These are phyloP conservation scores for Stratiolaelaps scimitus DNA, from an alignment of 1,140 invertebrate species.

Conservation along the genomic window DNA sequence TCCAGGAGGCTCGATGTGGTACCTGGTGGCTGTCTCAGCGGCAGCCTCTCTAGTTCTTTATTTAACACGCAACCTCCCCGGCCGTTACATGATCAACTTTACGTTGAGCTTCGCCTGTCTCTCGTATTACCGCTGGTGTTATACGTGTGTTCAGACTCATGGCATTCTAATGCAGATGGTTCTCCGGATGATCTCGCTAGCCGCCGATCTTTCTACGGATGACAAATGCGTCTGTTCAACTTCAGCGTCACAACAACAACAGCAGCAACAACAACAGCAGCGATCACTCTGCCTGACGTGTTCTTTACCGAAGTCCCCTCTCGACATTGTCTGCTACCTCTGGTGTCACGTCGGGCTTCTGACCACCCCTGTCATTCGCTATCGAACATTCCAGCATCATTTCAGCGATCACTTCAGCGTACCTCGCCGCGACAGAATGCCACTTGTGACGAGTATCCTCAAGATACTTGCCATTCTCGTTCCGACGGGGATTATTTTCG, in stretches of 20 bases:
- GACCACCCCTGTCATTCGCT: background rate
- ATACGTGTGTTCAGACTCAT: constrained; percentile 10
- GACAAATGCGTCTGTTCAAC: no score
- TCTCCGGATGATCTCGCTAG: background rate
- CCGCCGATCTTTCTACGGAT: background rate
- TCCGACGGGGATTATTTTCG: background rate
- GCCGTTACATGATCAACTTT: background rate
- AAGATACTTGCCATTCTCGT: background rate
- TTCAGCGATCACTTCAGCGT: background rate
- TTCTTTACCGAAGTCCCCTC: background rate
- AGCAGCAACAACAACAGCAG: no score
- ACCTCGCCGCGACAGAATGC: background rate
- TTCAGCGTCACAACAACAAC: no score
- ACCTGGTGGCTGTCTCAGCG: no score
- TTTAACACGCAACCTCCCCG: no score
- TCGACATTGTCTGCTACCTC: background rate
- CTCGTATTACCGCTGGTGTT: background rate
- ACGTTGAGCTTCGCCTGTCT: background rate
- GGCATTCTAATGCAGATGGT: constrained; percentile 8
- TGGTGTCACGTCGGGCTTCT: constrained; percentile 7
- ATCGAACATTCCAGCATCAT: background rate
- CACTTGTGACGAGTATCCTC: background rate
- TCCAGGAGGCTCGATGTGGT: no score
- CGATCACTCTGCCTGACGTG: background rate
- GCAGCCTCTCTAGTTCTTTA: no score